phyloP scores from a whole-genome alignment of 2,888 invertebrate genomes.

The Tachina lurida region DNA sequence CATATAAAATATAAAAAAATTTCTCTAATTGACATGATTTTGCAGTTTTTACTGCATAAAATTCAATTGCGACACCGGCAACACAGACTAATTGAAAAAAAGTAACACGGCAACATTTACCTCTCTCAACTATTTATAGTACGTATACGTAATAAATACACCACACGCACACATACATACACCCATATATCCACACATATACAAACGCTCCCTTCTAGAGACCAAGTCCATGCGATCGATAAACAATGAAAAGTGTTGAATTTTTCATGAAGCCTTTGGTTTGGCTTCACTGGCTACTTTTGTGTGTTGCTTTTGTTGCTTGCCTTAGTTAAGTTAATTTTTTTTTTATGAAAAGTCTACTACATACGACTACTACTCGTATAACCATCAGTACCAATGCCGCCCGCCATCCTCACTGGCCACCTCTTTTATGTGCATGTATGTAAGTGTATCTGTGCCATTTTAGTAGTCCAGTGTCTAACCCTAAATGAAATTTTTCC shows the following conservation, averaged over 20 bases:
- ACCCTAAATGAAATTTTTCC: conserved; percentile 8
- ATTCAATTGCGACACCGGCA: too few species aligned
- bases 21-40: too few species aligned
- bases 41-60: too few species aligned
- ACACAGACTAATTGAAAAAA: conserved; percentile 18
- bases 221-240: conserved; percentile 71
- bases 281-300: conserved; percentile 53
- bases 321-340: conserved; percentile 30
- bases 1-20: too few species aligned
- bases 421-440: neutral
- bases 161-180: neutral
- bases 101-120: conserved; percentile 31
- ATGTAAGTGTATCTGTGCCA: neutral
- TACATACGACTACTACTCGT: conserved; percentile 4
- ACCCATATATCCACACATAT: neutral
- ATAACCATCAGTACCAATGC: conserved; percentile 15
- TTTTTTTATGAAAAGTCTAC: conserved; percentile 23
- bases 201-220: conserved; percentile 21
- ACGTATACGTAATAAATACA: too few species aligned
- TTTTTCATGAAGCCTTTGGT: conserved; percentile 70
- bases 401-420: neutral
- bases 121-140: neutral
- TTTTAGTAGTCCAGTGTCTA: neutral
- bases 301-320: conserved; percentile 17
- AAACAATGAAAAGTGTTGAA: conserved; percentile 74